phyloP scores from a whole-genome alignment of 2,113 vertebrate species.

The Mus pahari region DNA sequence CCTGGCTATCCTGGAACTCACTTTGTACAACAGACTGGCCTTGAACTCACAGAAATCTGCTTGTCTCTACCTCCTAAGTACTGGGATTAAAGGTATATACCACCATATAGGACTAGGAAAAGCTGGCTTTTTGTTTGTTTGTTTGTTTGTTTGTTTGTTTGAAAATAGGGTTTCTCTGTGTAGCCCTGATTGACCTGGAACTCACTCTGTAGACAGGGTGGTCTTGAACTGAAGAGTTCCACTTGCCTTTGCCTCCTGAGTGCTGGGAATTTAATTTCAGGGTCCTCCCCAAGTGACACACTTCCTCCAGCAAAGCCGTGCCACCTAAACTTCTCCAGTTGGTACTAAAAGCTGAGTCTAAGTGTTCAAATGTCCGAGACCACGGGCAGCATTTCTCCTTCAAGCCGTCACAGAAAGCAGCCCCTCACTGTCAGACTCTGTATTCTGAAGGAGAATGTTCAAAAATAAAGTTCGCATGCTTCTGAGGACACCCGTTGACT shows the following conservation, averaged over 20 bases:
- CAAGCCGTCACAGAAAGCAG: background rate
- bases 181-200: background rate
- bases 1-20: background rate
- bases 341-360: no score
- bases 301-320: background rate
- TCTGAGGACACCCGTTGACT: background rate
- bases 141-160: background rate
- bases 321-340: background rate
- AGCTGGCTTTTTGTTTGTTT: background rate
- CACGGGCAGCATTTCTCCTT: background rate
- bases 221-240: background rate
- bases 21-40: background rate
- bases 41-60: background rate
- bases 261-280: background rate
- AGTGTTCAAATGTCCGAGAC: background rate
- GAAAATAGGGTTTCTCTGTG: background rate
- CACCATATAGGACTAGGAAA: background rate
- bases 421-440: background rate
- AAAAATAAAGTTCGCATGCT: background rate
- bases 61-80: background rate
- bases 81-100: background rate
- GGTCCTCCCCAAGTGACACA: no score
- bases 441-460: constrained; percentile 31
- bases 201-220: background rate
- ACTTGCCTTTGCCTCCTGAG: background rate